A percentile compares a stretch with the other conserved stretches of the same genome.
Conservation (phyloP, 23 tunicate species). For the Pegea sp. region DNA sequence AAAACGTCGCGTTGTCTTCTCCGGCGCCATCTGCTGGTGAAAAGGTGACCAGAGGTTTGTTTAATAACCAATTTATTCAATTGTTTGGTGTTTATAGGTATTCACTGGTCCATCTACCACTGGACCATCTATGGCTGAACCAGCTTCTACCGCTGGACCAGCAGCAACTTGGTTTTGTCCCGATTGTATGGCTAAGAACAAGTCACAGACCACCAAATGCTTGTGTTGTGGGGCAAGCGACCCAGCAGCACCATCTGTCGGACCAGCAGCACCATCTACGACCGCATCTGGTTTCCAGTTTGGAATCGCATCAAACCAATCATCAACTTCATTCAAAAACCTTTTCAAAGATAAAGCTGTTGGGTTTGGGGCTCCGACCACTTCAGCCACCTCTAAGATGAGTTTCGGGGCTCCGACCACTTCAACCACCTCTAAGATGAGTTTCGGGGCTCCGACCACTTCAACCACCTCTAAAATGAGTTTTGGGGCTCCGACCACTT, state of each 20-base stretch:
- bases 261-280: no score
- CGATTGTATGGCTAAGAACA: conserved; percentile 26
- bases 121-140: no score
- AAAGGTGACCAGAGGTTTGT: no score
- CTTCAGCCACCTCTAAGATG: conserved; percentile 2
- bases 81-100: no score
- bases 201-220: conserved; percentile 3
- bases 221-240: conserved; percentile 32
- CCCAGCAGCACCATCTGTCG: conserved; percentile 26
- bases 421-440: background rate
- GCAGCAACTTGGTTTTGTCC: conserved; percentile 45
- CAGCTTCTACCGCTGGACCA: conserved; percentile 11
- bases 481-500: background rate
- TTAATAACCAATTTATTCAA: no score
- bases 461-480: no score
- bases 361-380: background rate
- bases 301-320: background rate
- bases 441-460: background rate
- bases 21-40: no score
- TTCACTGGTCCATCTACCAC: no score
- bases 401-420: background rate
- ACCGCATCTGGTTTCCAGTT: no score
- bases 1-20: no score
- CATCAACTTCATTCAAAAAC: background rate
- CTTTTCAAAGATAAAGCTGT: no score